Conservation (phyloP, 2,888 invertebrate genomes). For the Buathra laborator region DNA sequence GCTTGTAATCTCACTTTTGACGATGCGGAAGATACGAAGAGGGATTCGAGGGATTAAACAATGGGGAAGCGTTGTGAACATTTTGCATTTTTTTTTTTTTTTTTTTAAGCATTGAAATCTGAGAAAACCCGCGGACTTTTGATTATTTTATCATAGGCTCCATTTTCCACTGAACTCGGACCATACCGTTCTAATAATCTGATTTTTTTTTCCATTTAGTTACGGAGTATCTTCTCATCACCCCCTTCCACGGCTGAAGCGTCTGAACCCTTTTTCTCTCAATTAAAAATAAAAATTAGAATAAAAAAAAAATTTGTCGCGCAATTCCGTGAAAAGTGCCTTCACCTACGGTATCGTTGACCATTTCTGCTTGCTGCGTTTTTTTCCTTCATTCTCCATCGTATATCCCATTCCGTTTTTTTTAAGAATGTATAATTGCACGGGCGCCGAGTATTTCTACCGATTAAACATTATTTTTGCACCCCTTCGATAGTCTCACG, state of each 20-base stretch:
- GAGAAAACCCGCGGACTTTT: too few species aligned
- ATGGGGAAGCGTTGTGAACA: neutral
- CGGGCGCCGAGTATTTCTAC: conserved; percentile 79
- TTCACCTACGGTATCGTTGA: conserved; percentile 22
- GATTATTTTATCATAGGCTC: too few species aligned
- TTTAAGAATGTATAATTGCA: conserved; percentile 77
- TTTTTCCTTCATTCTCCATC: conserved; percentile 40
- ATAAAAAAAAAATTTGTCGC: conserved; percentile 70
- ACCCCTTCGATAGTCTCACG: conserved; percentile 59
- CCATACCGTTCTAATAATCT: too few species aligned
- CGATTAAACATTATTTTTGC: conserved; percentile 83
- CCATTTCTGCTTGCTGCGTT: conserved; percentile 40
- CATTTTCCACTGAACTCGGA: too few species aligned
- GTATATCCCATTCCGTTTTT: conserved; percentile 22
- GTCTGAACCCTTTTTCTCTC: conserved; percentile 77
- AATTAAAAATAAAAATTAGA: conserved; percentile 84
- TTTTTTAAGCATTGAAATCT: too few species aligned
- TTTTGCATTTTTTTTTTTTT: too few species aligned
- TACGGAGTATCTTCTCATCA: conserved; percentile 9
- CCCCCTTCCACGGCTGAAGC: conserved; percentile 32
- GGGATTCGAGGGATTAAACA: conserved; percentile 1
- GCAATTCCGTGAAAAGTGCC: conserved; percentile 31
- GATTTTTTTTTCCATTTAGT: too few species aligned
- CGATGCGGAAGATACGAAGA: neutral
- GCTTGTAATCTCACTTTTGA: conserved; percentile 3